Base-by-base conservation (phyloP, 2,888 invertebrate species). In the Acronicta psi region DNA sequence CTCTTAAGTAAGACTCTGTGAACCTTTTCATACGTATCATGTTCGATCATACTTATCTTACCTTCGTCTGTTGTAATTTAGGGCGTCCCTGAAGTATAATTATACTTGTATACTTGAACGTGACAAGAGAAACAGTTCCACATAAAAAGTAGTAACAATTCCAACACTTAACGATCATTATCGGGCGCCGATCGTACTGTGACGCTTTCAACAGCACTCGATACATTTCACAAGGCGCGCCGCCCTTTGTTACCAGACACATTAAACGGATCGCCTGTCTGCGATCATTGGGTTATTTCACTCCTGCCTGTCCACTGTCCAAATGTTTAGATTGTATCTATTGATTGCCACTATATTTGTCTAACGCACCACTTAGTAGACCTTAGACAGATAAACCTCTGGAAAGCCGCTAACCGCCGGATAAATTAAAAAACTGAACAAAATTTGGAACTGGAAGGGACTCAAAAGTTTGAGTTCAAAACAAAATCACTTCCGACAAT, bases 201-300 rank as follows among this genome's bases (percentile, higher is more conserved):
- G 83, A 85, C 84, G 85, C 81, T 84, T 81, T 77, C 80, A 81
- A 79, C 83, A 82, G 87, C 85, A 88, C 85, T 85, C 74, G 88
- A 90, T 90, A 86, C 83, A 83, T 87, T 86, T 83, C 79, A 85
- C 80, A 83, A 82, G 76, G 82, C 59, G 10, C 63, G 76, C 82
- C 86, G 83, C 69, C 78, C 56, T 68, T 85, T 83, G 81, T 83
- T 50, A 57, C 47, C 53, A 77, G 62, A 77, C 67, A 73, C 71
- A 73, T 75, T 75, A 77, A 79, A 77, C 68, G 69, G 67, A 65
- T 72, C 70, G 73, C 64, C 75, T 69, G 66, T 68, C 63, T 67
- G 58, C 61, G 59, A 75, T 80, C 73, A 73, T 69, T 67, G 66
- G 59, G 67, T 71, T 62, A 64, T 73, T 66, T 60, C 69, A 66